Base-by-base conservation (phyloP, 2,113 vertebrate genomes). In the Alligator mississippiensis region DNA sequence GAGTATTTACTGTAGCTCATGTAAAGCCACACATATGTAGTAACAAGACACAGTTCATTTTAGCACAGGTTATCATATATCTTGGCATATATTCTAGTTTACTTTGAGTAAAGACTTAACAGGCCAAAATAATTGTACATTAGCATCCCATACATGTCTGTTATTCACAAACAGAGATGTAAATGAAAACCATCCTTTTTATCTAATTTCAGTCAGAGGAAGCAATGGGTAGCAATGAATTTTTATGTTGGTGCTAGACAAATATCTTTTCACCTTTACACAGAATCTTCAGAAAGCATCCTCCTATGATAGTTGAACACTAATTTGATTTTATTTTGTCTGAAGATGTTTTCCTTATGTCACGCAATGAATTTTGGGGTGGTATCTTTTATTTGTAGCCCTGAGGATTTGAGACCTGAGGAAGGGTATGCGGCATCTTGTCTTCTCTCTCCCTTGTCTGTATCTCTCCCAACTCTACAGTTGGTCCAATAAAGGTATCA, bases 121-220 rank as follows among this genome's bases (percentile, higher is more conserved):
- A 74, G 47, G 47, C 9, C 47, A 47, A 47, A 9, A 47, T 47
- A 47, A 47, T 47, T 58, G 22, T 89, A 79, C 30, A n/a, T 59
- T 91, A 47, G 86, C 82, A 78, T 95, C 87, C 54, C 80, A 81
- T 83, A 87, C 21, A 60, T 74, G 83, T 14, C 34, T 89, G 78
- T 92, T 84, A 72, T 87, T 85, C n/a, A 87, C 28, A 95, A 77
- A 88, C 90, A 93, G 66, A 57, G 21, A 66, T 84, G 61, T 77
- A 92, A 86, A 92, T 88, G 66, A 96, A 93, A 89, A 80, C 84
- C 80, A 83, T 22, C 77, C 64, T 88, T 89, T 16, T 93, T 93
- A 75, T 84, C 92, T 93, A 85, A 90, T 87, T 14, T 93, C 82
- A 61, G 28, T 21, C 58, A 64, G 47, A 47, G 47, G 47, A 47